Percentiles rank a stretch among this genome's conserved stretches.
Conservation (phyloP, 2,797 vertebrate genomes). For the Aselliscus stoliczkanus region DNA sequence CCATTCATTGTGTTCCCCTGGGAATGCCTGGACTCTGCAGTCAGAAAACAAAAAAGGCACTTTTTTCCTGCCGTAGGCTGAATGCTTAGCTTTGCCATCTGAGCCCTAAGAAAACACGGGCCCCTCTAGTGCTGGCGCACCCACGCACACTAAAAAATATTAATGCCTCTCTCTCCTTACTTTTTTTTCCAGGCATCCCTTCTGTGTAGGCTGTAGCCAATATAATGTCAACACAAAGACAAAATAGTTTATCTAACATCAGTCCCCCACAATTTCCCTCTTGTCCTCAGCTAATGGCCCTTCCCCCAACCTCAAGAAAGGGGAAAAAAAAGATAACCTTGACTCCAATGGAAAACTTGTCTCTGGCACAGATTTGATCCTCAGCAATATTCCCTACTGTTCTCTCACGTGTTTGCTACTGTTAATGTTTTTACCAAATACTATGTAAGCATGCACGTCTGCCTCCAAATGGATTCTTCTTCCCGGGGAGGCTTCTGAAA, state of each 20-base stretch:
- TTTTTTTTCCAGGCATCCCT: conserved; percentile 83
- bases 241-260: conserved; percentile 99
- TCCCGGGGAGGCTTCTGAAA: neutral
- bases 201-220: conserved; percentile 88
- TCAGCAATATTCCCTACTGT: conserved; percentile 51
- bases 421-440: conserved; percentile 79
- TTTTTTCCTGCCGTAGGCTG: conserved; percentile 94
- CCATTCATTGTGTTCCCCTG: conserved; percentile 96
- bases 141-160: conserved; percentile 93
- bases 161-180: conserved; percentile 88
- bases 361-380: conserved; percentile 74
- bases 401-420: conserved; percentile 68
- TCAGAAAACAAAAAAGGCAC: conserved; percentile 95
- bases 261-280: conserved; percentile 67
- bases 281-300: conserved; percentile 78
- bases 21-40: conserved; percentile 92
- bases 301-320: conserved; percentile 80
- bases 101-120: conserved; percentile 97
- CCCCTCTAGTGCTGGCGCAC: conserved; percentile 92
- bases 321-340: conserved; percentile 77
- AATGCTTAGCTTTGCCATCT: conserved; percentile 99
- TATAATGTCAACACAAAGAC: conserved; percentile 94
- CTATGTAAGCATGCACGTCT: neutral
- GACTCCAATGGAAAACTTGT: conserved; percentile 77
- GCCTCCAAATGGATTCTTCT: neutral